A percentile compares a stretch with the other conserved stretches of the same genome.
These are phyloP conservation scores for Homarus americanus DNA, from an alignment of 1,140 invertebrate species.

Conservation along the genomic window DNA sequence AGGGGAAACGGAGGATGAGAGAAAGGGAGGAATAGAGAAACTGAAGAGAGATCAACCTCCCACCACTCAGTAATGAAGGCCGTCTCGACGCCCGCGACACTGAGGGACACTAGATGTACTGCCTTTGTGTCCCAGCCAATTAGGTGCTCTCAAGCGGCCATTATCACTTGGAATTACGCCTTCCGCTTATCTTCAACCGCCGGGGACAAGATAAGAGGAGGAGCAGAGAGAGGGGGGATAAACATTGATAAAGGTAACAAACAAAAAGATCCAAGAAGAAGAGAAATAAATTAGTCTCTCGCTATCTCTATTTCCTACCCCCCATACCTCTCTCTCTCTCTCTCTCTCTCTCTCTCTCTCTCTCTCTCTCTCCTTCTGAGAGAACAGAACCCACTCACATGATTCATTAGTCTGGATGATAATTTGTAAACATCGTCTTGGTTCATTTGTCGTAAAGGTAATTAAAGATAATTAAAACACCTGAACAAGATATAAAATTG, in stretches of 20 bases:
- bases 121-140: conserved; percentile 38
- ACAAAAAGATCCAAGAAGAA: not conserved
- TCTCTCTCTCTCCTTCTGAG: too few species aligned
- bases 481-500: too few species aligned
- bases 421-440: too few species aligned
- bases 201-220: conserved; percentile 2
- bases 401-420: too few species aligned
- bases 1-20: too few species aligned
- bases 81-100: not conserved
- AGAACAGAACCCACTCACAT: too few species aligned
- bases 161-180: conserved; percentile 48
- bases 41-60: too few species aligned
- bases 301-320: not conserved
- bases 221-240: not conserved
- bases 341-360: too few species aligned
- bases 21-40: not conserved
- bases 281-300: not conserved
- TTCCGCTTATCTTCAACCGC: conserved; percentile 20
- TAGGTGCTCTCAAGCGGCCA: conserved; percentile 21
- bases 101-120: not conserved
- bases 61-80: conserved; percentile 11
- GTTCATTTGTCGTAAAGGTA: too few species aligned
- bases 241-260: not conserved
- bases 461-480: too few species aligned
- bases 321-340: too few species aligned